These are phyloP conservation scores for Eulithis testata DNA, from an alignment of 2,888 invertebrate species.

Conservation along the genomic window DNA sequence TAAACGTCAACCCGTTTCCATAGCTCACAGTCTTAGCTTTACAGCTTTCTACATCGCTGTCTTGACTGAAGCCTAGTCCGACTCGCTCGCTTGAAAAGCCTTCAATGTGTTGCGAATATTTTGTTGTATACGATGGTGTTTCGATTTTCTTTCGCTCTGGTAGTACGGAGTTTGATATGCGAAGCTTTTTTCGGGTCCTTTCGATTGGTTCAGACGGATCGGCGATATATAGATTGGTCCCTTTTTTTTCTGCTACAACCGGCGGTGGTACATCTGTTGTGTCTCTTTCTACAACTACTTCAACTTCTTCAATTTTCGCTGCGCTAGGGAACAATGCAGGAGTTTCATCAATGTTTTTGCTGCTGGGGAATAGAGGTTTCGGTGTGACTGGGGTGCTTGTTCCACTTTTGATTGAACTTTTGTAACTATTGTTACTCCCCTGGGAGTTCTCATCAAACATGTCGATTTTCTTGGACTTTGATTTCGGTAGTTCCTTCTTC, in stretches of 20 bases:
- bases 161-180: slow-evolving; percentile 76
- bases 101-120: slow-evolving; percentile 77
- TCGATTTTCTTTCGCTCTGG: slow-evolving; percentile 65
- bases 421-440: slow-evolving; percentile 49
- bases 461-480: slow-evolving; percentile 57
- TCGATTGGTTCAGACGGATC: slow-evolving; percentile 57
- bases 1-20: slow-evolving; percentile 76
- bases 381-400: slow-evolving; percentile 46
- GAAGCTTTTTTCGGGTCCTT: slow-evolving; percentile 68
- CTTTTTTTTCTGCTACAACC: slow-evolving; percentile 60
- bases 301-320: slow-evolving; percentile 48
- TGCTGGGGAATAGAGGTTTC: slow-evolving; percentile 62
- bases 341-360: slow-evolving; percentile 52
- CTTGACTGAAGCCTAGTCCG: slow-evolving; percentile 77
- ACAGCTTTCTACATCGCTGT: slow-evolving; percentile 56
- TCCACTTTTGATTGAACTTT: slow-evolving; percentile 58
- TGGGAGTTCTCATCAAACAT: slow-evolving; percentile 50
- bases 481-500: slow-evolving; percentile 71
- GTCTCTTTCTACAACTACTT: slow-evolving; percentile 42
- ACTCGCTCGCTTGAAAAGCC: slow-evolving; percentile 75
- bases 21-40: slow-evolving; percentile 67
- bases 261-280: slow-evolving; percentile 44
- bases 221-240: slow-evolving; percentile 68
- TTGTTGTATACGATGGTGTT: slow-evolving; percentile 71
- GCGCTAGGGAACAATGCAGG: slow-evolving; percentile 54